phyloP scores from a whole-genome alignment of 1,140 invertebrate genomes.

The Psix sp. region DNA sequence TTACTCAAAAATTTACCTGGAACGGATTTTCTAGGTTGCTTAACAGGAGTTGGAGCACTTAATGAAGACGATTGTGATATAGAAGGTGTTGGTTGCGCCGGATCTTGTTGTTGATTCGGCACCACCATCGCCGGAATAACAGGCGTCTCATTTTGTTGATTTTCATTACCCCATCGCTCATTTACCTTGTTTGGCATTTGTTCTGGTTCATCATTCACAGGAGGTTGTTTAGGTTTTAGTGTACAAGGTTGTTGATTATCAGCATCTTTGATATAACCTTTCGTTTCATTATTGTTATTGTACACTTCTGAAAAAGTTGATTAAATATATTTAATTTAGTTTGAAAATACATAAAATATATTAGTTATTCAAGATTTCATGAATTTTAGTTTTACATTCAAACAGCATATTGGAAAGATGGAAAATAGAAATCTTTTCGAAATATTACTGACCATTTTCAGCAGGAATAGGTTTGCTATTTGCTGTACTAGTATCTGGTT shows the following conservation, averaged over 20 bases:
- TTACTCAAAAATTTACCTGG: constrained; percentile 73
- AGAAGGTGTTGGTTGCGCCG: background rate
- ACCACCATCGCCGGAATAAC: background rate
- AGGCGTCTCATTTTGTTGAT: constrained; percentile 20
- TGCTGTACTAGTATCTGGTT: constrained; percentile 74
- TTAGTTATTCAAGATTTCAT: too few relatives aligned
- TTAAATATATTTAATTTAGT: too few relatives aligned
- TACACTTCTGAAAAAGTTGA: constrained; percentile 19
- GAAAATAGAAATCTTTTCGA: constrained; percentile 1
- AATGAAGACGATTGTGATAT: constrained; percentile 11
- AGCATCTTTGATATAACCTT: background rate
- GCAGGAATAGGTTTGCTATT: constrained; percentile 69
- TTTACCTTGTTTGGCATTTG: constrained; percentile 19
- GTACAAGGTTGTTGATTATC: constrained; percentile 57
- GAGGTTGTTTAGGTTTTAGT: background rate
- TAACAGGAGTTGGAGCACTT: constrained; percentile 61
- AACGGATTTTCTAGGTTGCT: constrained; percentile 75
- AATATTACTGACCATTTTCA: constrained; percentile 67
- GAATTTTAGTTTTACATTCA: too few relatives aligned
- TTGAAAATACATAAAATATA: too few relatives aligned
- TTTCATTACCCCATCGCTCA: constrained; percentile 18
- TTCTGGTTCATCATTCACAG: constrained; percentile 24
- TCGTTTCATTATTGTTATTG: constrained; percentile 18
- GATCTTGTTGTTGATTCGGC: constrained; percentile 12
- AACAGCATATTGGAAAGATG: background rate